Evolutionary conservation across 1,140 invertebrate genomes (phyloP).

Genomic region (Tetragnatha versicolor): DNA sequence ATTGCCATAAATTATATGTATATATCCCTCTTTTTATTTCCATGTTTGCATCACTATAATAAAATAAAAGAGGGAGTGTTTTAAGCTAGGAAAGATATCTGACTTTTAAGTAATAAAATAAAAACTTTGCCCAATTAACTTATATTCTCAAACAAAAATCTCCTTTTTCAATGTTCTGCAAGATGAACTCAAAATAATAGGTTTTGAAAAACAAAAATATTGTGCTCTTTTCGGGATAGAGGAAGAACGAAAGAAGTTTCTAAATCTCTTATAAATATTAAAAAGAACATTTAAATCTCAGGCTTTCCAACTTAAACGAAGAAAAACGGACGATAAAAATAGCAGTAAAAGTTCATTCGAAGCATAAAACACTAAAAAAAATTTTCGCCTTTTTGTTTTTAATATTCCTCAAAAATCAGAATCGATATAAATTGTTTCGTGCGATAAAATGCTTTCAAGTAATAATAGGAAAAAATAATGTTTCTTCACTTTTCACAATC

Average conservation of each 20-base stretch:
- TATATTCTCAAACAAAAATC: slow-evolving; percentile 2
- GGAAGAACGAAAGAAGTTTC: neutral
- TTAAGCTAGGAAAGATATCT: too few relatives aligned
- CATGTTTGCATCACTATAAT: too few relatives aligned
- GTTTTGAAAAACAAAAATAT: slow-evolving; percentile 1
- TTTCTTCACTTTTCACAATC: too few relatives aligned
- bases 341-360: slow-evolving; percentile 9
- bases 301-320: neutral
- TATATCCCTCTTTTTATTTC: too few relatives aligned
- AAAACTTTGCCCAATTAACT: slow-evolving; percentile 20
- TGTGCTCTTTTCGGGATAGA: neutral
- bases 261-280: slow-evolving; percentile 35
- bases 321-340: slow-evolving; percentile 25
- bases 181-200: neutral
- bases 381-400: slow-evolving; percentile 11
- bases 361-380: slow-evolving; percentile 2
- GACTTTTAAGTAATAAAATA: too few relatives aligned
- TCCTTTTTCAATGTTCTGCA: too few relatives aligned
- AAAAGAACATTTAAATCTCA: slow-evolving; percentile 26
- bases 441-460: slow-evolving; percentile 35
- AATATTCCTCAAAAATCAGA: slow-evolving; percentile 7
- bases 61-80: too few relatives aligned
- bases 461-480: neutral
- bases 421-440: slow-evolving; percentile 37
- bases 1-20: too few relatives aligned